phyloP scores from a whole-genome alignment of 2,113 vertebrate species.

The Oxyura jamaicensis region DNA sequence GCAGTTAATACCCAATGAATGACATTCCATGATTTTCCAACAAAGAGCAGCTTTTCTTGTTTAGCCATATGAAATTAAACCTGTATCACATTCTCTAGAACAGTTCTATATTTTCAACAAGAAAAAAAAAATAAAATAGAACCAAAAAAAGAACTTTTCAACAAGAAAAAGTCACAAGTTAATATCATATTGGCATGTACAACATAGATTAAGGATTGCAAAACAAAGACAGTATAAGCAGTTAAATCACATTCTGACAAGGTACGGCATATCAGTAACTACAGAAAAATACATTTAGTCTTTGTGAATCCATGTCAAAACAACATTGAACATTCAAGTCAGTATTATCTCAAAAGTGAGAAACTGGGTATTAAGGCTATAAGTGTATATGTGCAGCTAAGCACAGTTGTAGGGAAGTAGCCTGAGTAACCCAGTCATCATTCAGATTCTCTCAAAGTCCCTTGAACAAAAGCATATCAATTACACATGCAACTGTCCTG shows the following conservation, averaged over 20 bases:
- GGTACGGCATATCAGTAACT: background rate
- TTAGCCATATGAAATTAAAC: background rate
- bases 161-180: background rate
- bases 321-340: background rate
- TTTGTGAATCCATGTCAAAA: constrained; percentile 13
- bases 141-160: background rate
- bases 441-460: background rate
- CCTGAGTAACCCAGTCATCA: constrained; percentile 5
- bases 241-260: background rate
- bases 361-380: constrained; percentile 36
- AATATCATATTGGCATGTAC: background rate
- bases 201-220: background rate
- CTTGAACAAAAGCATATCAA: background rate
- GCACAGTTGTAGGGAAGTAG: background rate
- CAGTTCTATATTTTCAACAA: background rate
- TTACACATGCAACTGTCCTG: background rate
- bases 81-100: background rate
- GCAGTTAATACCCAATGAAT: background rate
- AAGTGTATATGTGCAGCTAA: no score
- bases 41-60: background rate
- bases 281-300: constrained; percentile 2
- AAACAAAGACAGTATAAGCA: background rate
- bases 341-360: constrained; percentile 54
- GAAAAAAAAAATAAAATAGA: background rate
- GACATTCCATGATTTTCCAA: background rate